Evolutionary conservation across 2,113 vertebrate genomes (phyloP).

Genomic region (Oenanthe melanoleuca): DNA sequence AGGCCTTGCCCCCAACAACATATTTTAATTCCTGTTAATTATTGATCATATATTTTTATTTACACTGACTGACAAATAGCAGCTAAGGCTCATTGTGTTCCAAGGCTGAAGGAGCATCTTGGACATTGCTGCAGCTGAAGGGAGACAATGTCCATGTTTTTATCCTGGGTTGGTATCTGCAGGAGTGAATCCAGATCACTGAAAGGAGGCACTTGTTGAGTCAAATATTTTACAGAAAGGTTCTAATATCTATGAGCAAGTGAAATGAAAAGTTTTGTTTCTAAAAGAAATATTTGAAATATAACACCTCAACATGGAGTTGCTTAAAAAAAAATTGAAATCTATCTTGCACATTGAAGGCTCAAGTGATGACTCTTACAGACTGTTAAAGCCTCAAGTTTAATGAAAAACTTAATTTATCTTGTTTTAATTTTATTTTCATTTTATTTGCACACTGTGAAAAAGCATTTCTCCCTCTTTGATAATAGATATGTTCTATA

Average conservation of each 20-base stretch:
- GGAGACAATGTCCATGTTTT: background rate
- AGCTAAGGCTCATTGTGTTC: background rate
- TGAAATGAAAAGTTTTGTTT: background rate
- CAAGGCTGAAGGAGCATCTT: rapidly evolving
- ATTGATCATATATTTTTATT: conserved; percentile 78
- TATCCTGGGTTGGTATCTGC: background rate
- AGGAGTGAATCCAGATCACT: background rate
- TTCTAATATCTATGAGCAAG: background rate
- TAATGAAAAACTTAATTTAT: background rate
- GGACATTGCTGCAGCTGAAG: background rate
- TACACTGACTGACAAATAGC: conserved; percentile 51
- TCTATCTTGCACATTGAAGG: background rate
- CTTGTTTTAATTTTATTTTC: background rate
- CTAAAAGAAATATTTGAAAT: background rate
- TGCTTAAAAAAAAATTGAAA: background rate
- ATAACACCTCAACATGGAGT: rapidly evolving
- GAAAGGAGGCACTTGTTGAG: background rate
- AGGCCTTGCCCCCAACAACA: conserved; percentile 82
- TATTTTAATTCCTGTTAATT: conserved; percentile 88
- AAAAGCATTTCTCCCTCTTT: background rate
- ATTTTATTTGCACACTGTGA: background rate
- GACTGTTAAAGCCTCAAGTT: background rate
- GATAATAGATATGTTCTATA: background rate
- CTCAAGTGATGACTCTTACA: background rate
- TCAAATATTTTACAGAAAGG: background rate